Evolutionary conservation across 2,113 vertebrate species (phyloP).

Genomic region (Platanista minor): DNA sequence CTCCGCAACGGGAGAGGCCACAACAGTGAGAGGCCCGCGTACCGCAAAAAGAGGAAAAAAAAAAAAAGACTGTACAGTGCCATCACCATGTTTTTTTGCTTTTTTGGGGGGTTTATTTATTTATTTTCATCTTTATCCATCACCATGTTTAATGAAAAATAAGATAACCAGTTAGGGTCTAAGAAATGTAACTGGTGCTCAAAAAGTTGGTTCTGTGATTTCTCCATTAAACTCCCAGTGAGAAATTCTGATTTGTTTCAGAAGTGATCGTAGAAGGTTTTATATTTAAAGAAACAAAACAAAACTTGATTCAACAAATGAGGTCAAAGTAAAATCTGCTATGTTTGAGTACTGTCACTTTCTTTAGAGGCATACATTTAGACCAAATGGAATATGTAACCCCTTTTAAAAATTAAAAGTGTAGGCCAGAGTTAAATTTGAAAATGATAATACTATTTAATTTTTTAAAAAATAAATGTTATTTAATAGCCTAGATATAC

Average conservation of each 20-base stretch:
- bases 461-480: neutral
- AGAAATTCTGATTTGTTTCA: neutral
- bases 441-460: neutral
- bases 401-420: slow-evolving; percentile 12
- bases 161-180: neutral
- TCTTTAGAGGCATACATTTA: neutral
- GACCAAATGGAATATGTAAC: neutral
- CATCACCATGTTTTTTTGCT: too few species aligned
- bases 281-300: neutral
- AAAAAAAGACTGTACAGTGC: too few species aligned
- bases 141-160: neutral
- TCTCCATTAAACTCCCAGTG: neutral
- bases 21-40: too few species aligned
- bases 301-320: neutral
- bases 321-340: neutral
- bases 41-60: too few species aligned
- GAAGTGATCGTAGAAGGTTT: neutral
- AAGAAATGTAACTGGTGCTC: neutral
- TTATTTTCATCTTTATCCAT: too few species aligned
- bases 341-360: neutral
- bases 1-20: too few species aligned
- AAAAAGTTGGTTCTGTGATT: slow-evolving; percentile 8
- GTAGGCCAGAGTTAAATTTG: neutral
- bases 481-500: neutral
- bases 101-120: too few species aligned